Evolutionary conservation across 2,888 invertebrate species (phyloP).

Genomic region (Thereva unica): DNA sequence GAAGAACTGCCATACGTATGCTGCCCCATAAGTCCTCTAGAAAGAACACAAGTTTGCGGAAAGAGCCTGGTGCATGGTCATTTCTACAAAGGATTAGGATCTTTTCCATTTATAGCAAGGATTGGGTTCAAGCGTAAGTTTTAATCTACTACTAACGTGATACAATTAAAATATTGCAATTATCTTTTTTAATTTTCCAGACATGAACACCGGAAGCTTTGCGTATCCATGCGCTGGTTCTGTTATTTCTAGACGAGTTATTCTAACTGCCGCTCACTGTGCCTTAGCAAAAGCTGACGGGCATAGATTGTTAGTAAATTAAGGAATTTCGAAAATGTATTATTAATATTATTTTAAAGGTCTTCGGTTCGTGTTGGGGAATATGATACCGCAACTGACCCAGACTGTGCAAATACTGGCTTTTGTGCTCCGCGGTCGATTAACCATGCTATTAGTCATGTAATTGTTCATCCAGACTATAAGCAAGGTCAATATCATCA

Average conservation of each 20-base stretch:
- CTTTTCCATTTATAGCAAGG: conserved; percentile 76
- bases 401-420: conserved; percentile 71
- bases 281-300: conserved; percentile 76
- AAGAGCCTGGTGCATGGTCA: conserved; percentile 68
- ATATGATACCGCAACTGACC: conserved; percentile 71
- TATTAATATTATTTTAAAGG: conserved; percentile 56
- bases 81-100: conserved; percentile 69
- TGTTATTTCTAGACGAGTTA: conserved; percentile 65
- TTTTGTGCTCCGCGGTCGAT: conserved; percentile 75
- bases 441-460: conserved; percentile 73
- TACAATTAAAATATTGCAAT: not conserved
- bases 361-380: conserved; percentile 75
- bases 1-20: conserved; percentile 57
- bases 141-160: not conserved
- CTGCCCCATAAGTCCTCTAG: conserved; percentile 56
- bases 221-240: conserved; percentile 79
- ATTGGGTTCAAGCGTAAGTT: conserved; percentile 75
- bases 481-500: conserved; percentile 69
- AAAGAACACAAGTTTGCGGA: conserved; percentile 64
- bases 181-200: conserved; percentile 55
- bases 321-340: not conserved
- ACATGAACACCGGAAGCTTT: conserved; percentile 68
- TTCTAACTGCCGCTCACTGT: conserved; percentile 79
- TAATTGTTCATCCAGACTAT: conserved; percentile 78
- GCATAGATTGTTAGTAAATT: conserved; percentile 70